Evolutionary conservation across 2,797 vertebrate species (phyloP).

Genomic region (Hydrolagus colliei): DNA sequence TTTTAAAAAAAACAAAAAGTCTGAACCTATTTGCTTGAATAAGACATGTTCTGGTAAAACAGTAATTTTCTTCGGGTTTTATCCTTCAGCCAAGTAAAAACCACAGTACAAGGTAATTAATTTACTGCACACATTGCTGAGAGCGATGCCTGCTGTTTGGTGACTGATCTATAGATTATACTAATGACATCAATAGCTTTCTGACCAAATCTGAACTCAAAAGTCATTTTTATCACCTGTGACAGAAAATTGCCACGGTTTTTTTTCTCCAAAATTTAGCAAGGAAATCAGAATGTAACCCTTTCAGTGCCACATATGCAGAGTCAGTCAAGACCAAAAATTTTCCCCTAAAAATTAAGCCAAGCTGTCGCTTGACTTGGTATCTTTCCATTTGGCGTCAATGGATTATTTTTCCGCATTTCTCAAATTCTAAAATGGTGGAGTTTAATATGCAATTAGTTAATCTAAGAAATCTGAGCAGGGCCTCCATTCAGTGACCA

Average conservation of each 20-base stretch:
- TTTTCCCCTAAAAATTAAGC: not conserved
- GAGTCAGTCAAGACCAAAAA: not conserved
- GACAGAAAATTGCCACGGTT: constrained; percentile 2
- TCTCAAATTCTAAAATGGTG: constrained; percentile 4
- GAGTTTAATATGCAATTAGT: not conserved
- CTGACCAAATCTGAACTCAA: constrained; percentile 5
- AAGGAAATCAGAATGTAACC: not conserved
- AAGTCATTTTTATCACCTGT: constrained; percentile 1
- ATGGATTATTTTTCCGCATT: not conserved
- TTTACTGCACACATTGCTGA: constrained; percentile 29
- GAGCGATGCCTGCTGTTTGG: constrained; percentile 25
- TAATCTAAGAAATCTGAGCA: not conserved
- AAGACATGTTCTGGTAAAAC: constrained; percentile 29
- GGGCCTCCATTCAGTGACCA: too few relatives aligned
- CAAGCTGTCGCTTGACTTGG: not conserved
- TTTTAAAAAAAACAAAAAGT: constrained; percentile 12
- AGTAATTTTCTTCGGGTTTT: constrained; percentile 19
- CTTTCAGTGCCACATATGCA: not conserved
- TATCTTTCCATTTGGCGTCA: constrained; percentile 1
- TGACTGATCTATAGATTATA: constrained; percentile 31
- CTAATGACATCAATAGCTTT: not conserved
- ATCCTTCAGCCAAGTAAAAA: constrained; percentile 17
- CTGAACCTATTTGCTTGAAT: constrained; percentile 30
- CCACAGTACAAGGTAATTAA: constrained; percentile 28
- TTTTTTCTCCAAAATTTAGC: not conserved